Conservation (phyloP, 2,888 invertebrate species). For the Amblyjoppa proteus region DNA sequence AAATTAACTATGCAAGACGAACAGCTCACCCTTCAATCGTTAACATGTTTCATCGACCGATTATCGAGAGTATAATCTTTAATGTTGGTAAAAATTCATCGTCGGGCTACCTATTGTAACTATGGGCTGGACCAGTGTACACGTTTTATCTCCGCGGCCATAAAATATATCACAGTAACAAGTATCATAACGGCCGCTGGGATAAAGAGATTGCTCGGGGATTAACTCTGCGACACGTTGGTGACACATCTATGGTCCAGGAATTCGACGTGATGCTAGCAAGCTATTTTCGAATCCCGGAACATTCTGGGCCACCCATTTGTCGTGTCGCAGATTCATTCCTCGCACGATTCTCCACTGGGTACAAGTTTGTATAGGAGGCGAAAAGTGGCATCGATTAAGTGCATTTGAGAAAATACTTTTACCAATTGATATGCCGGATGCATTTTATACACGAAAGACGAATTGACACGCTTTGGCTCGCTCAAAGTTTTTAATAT, state of each 20-base stretch:
- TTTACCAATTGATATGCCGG: slow-evolving; percentile 48
- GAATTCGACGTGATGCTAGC: background rate
- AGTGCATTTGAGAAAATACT: slow-evolving; percentile 31
- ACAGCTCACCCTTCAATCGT: too few relatives aligned
- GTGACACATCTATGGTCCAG: background rate
- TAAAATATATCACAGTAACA: background rate
- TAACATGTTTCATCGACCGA: background rate
- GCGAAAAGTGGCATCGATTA: background rate
- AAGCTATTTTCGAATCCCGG: slow-evolving; percentile 6
- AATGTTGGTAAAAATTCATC: background rate
- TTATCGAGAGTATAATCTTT: background rate
- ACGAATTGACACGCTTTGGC: slow-evolving; percentile 41
- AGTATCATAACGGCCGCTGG: background rate
- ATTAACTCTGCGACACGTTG: background rate
- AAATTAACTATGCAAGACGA: background rate
- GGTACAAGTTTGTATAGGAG: background rate
- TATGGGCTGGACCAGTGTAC: background rate
- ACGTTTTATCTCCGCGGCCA: background rate
- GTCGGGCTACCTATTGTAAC: background rate
- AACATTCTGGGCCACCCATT: slow-evolving; percentile 9
- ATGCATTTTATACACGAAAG: slow-evolving; percentile 55
- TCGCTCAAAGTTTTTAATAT: slow-evolving; percentile 41
- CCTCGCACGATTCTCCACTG: background rate
- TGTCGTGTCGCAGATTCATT: slow-evolving; percentile 4
- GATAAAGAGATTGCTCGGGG: background rate